phyloP scores from a whole-genome alignment of 2,888 invertebrate genomes.

The Agrotis puta region DNA sequence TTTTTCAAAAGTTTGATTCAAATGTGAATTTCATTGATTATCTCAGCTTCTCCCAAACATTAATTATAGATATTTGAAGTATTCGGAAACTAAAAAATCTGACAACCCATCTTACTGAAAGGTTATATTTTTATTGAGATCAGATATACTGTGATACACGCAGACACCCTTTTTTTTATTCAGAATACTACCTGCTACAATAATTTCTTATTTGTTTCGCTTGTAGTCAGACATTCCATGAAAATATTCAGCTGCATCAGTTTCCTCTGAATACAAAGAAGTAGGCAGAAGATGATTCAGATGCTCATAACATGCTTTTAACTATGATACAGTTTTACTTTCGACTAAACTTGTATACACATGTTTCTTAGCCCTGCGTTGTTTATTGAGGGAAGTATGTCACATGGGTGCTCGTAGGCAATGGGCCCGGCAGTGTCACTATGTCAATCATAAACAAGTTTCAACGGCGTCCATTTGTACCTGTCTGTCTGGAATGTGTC shows the following conservation, averaged over 20 bases:
- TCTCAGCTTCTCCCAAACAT: too few relatives aligned
- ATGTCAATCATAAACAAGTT: conserved; percentile 53
- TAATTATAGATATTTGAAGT: too few relatives aligned
- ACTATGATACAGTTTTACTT: conserved; percentile 5
- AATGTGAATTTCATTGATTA: not conserved
- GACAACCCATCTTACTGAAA: too few relatives aligned
- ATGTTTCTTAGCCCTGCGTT: conserved; percentile 18
- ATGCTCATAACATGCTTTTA: not conserved
- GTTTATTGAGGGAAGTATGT: conserved; percentile 41
- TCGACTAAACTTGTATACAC: not conserved
- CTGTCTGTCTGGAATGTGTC: conserved; percentile 8
- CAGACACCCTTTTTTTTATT: too few relatives aligned
- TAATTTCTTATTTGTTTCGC: too few relatives aligned
- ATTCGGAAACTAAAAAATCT: too few relatives aligned
- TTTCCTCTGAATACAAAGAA: not conserved
- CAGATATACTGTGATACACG: too few relatives aligned
- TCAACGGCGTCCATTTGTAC: conserved; percentile 29
- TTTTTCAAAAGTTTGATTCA: not conserved
- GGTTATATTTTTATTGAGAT: too few relatives aligned
- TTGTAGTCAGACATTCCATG: too few relatives aligned
- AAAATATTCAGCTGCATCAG: not conserved
- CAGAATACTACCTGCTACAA: too few relatives aligned
- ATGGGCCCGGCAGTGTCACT: conserved; percentile 42
- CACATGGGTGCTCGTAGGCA: conserved; percentile 19
- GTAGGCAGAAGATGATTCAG: not conserved